Base-by-base conservation (phyloP, 2,113 vertebrate species). In the Coreoperca whiteheadi region DNA sequence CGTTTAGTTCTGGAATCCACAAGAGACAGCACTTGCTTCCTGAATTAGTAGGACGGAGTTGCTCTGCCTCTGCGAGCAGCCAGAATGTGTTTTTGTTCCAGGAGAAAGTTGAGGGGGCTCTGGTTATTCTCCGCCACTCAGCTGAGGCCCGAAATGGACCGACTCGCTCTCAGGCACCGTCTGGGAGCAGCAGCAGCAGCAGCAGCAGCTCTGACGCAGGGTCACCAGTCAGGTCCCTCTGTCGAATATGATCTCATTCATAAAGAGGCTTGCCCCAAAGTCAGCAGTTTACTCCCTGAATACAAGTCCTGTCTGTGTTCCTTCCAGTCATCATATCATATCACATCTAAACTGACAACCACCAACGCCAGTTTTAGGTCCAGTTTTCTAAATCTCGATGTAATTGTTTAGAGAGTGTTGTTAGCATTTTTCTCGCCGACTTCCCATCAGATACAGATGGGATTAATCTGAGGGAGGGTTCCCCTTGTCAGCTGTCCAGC, bases 401-500 rank as follows among this genome's bases (percentile, higher is more conserved):
- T 73, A 25, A 88, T 82, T 81, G 81, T 89, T 79, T 81, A 43
- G 53, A 48, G 53, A 63, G 46, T 11, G 53, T 50, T 79, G 66
- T 78, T 72, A 30, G 46, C 67, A 9, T 53, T 39, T 83, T 79
- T 69, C 67, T 73, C 32, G 2, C 43, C 74, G 82, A 73, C 64
- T 85, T 67, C 78, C 51, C 34, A 34, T 86, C 60, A 50, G 82
- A 77, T 66, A 16, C 73, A 74, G 77, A 82, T 57, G 59, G 72
- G 64, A 32, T 82, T 84, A 82, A 88, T 74, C 43, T 59, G 74
- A 86, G 93, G 90, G 90, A 87, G 91, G 86, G 84, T 90, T 92
- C 87, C 87, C 87, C 78, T 82, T 85, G 89, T 89, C 87, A 73
- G 69, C 59, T 71, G 25, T 87, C 93, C 90, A 91, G 86, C 64